Percentiles rank a stretch among this genome's conserved stretches.
phyloP scores from a whole-genome alignment of 2,888 invertebrate genomes.

The Subacronicta megacephala region DNA sequence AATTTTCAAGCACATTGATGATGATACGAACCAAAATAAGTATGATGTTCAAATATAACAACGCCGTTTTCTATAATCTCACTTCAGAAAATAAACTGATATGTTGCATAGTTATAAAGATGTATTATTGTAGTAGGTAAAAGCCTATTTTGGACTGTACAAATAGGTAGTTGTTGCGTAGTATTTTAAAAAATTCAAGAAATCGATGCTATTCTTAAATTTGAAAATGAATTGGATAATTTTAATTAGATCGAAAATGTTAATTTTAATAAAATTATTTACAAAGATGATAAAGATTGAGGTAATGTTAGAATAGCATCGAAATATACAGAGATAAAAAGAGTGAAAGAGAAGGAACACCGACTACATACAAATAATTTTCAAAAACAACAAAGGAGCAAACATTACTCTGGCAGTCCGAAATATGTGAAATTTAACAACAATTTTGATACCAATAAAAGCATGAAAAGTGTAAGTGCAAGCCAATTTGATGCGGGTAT shows the following conservation, averaged over 20 bases:
- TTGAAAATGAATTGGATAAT: too few species aligned
- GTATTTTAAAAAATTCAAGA: slow-evolving; percentile 17
- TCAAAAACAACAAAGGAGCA: slow-evolving; percentile 73
- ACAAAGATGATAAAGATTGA: not conserved
- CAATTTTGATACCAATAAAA: slow-evolving; percentile 70
- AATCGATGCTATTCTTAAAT: slow-evolving; percentile 55
- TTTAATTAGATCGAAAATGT: too few species aligned
- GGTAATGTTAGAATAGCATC: slow-evolving; percentile 64
- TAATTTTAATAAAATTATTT: too few species aligned
- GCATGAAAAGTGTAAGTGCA: slow-evolving; percentile 84
- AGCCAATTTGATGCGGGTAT: slow-evolving; percentile 79
- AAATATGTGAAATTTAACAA: slow-evolving; percentile 58
- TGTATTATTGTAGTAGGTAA: too few species aligned
- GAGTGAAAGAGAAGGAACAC: slow-evolving; percentile 89
- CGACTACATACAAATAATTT: slow-evolving; percentile 80
- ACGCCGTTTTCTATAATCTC: slow-evolving; percentile 3
- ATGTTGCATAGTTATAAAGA: slow-evolving; percentile 13
- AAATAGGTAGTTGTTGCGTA: slow-evolving; percentile 36
- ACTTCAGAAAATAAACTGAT: slow-evolving; percentile 9
- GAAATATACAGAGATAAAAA: slow-evolving; percentile 67
- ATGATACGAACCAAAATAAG: too few species aligned
- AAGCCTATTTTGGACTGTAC: not conserved
- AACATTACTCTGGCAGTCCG: slow-evolving; percentile 67
- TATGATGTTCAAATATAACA: too few species aligned
- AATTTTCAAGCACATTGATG: too few species aligned